Evolutionary conservation across 2,888 invertebrate species (phyloP).

Genomic region (Caenorhabditis sp.): DNA sequence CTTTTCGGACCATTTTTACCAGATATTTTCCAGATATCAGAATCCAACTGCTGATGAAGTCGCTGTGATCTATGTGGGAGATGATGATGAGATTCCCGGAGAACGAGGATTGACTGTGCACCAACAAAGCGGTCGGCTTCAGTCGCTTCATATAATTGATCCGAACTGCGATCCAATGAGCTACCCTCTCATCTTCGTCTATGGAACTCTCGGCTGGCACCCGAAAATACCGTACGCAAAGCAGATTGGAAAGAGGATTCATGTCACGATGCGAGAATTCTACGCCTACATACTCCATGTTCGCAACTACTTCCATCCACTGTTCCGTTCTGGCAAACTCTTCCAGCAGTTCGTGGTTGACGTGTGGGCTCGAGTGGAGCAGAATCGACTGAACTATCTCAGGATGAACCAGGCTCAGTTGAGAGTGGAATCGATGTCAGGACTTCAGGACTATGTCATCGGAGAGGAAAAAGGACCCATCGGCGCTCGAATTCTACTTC

Average conservation of each 20-base stretch:
- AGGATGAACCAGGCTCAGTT: conserved; percentile 15
- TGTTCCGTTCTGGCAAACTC: background rate
- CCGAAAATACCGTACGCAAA: conserved; percentile 7
- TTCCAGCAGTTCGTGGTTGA: conserved; percentile 3
- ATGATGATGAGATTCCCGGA: no score
- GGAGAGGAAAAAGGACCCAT: conserved; percentile 7
- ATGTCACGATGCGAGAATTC: conserved; percentile 13
- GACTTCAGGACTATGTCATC: conserved; percentile 67
- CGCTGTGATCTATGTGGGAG: no score
- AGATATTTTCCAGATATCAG: no score
- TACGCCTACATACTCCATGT: conserved; percentile 27
- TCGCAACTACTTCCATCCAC: conserved; percentile 73
- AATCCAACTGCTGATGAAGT: no score
- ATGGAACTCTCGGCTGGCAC: conserved; percentile 46
- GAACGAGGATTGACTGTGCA: no score
- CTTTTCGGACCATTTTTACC: no score
- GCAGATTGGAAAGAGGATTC: background rate
- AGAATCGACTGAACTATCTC: conserved; percentile 32
- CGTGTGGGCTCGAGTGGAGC: conserved; percentile 30
- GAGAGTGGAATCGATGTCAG: conserved; percentile 58
- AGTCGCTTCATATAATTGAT: no score
- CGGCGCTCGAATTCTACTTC: conserved; percentile 55
- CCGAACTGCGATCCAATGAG: no score
- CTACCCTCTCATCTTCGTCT: conserved; percentile 34
- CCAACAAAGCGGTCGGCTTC: no score